Base-by-base conservation (phyloP, 2,888 invertebrate species). In the Cenopis cana region DNA sequence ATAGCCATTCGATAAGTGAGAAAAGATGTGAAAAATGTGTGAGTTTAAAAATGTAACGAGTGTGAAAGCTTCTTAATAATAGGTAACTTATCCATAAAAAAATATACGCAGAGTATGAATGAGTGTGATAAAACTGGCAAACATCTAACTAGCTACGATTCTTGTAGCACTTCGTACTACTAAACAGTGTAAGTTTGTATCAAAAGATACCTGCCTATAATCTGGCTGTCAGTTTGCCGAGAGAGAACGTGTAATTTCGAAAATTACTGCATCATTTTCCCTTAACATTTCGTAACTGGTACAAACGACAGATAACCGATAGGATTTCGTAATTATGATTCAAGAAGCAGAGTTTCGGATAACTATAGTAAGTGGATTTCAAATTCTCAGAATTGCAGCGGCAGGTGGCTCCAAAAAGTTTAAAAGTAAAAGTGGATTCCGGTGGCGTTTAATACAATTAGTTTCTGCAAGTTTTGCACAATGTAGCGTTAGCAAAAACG, bases 401-500 rank as follows among this genome's bases (percentile, higher is more conserved):
- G 55, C 66, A 70, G 66, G 65, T 70, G 54, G 38, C 41, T 49
- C 49, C 49, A 56, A 69, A 69, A 65, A 69, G 67, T 70, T 68
- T 69, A 78, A 85, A 83, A 85, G 77, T 76, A 79, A 82, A 73
- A 82, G 79, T 77, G 70, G 81, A 80, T 80, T 76, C 74, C 67
- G 38, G 73, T 70, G 69, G 71, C 66, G 59, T 72, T 36, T 65
- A 64, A 54, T 61, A 59, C 69, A 62, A 61, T 66, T 65, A 59
- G 66, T 70, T 71, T 69, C 61, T 69, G 55, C 61, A 62, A 77
- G 75, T 75, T 83, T 86, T 86, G 85, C 82, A 85, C 85, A 88
- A 88, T 82, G 74, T 75, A 77, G 77, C 88, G 88, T 88, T 89
- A 87, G 85, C 83, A 76, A 80, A 82, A 83, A 82, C 81, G 81